A percentile compares a stretch with the other conserved stretches of the same genome.
Evolutionary conservation across 2,888 invertebrate genomes (phyloP).

Genomic region (Danaus chrysippus): DNA sequence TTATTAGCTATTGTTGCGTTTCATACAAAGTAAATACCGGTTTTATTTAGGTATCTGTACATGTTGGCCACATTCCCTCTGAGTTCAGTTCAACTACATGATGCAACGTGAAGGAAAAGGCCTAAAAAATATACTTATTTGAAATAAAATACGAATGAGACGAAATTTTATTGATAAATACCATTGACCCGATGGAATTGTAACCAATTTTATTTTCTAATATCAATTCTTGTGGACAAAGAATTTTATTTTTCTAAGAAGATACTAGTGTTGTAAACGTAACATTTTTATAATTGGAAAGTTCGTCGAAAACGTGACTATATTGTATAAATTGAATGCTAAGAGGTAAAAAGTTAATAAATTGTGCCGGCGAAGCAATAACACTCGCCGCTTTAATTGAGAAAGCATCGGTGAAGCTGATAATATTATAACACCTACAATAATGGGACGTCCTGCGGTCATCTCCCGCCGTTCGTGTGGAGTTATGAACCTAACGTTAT

Average conservation of each 20-base stretch:
- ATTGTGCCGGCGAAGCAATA: slow-evolving; percentile 6
- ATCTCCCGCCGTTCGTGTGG: slow-evolving; percentile 43
- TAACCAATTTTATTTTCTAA: neutral
- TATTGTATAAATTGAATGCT: neutral
- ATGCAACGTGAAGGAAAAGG: slow-evolving; percentile 6
- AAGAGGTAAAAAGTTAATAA: slow-evolving; percentile 5
- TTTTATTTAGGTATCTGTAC: slow-evolving; percentile 18
- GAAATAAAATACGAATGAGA: slow-evolving; percentile 1
- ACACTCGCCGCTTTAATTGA: slow-evolving; percentile 18
- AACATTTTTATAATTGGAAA: neutral
- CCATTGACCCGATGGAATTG: neutral
- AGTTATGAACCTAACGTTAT: slow-evolving; percentile 9
- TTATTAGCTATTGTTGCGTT: slow-evolving; percentile 41
- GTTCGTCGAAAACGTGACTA: neutral
- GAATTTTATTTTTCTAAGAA: neutral
- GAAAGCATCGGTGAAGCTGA: slow-evolving; percentile 16
- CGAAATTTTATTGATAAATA: neutral
- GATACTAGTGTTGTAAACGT: neutral
- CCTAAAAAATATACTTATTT: neutral
- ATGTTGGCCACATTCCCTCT: slow-evolving; percentile 14
- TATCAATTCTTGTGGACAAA: neutral
- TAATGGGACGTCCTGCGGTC: slow-evolving; percentile 48
- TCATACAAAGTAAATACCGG: slow-evolving; percentile 25
- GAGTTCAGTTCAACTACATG: slow-evolving; percentile 24
- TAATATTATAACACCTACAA: slow-evolving; percentile 37